Percentiles rank a stretch among this genome's conserved stretches.
phyloP scores from a whole-genome alignment of 2,797 vertebrate species.

The Fistularia tabacaria region DNA sequence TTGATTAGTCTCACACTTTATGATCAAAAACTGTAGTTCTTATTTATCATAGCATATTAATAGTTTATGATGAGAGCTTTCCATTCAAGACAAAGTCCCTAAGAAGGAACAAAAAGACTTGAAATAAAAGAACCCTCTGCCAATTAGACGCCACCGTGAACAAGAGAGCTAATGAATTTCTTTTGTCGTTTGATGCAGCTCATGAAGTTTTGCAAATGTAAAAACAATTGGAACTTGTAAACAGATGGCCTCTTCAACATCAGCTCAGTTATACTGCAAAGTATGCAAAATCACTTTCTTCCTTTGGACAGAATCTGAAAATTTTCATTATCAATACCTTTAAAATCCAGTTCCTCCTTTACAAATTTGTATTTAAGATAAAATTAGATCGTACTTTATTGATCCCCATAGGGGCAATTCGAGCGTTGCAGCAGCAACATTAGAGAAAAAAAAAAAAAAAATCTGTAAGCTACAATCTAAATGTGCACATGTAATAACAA shows the following conservation, averaged over 20 bases:
- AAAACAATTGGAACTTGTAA: conserved; percentile 65
- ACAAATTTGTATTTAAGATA: too few relatives aligned
- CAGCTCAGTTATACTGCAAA: conserved; percentile 49
- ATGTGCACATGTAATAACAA: too few relatives aligned
- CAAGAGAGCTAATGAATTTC: conserved; percentile 65
- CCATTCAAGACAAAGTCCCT: conserved; percentile 56
- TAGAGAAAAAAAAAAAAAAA: too few relatives aligned
- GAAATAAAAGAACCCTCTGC: conserved; percentile 67
- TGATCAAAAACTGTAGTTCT: conserved; percentile 68
- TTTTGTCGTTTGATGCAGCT: conserved; percentile 64
- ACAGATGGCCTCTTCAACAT: conserved; percentile 67
- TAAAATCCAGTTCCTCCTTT: too few relatives aligned
- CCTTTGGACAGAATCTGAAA: conserved; percentile 15
- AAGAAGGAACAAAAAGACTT: conserved; percentile 67
- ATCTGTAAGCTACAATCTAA: too few relatives aligned
- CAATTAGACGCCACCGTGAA: conserved; percentile 69
- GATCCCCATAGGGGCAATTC: too few relatives aligned
- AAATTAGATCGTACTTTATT: too few relatives aligned
- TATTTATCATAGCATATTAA: conserved; percentile 67
- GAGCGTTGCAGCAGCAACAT: too few relatives aligned
- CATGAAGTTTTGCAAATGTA: conserved; percentile 64
- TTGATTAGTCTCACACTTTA: conserved; percentile 63
- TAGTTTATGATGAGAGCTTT: conserved; percentile 62
- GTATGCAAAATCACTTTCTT: conserved; percentile 45
- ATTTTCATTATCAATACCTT: not conserved